Evolutionary conservation across 2,797 vertebrate species (phyloP), one percentile per base, ranked within the genome.

Genomic region (Meriones psammophilus): DNA sequence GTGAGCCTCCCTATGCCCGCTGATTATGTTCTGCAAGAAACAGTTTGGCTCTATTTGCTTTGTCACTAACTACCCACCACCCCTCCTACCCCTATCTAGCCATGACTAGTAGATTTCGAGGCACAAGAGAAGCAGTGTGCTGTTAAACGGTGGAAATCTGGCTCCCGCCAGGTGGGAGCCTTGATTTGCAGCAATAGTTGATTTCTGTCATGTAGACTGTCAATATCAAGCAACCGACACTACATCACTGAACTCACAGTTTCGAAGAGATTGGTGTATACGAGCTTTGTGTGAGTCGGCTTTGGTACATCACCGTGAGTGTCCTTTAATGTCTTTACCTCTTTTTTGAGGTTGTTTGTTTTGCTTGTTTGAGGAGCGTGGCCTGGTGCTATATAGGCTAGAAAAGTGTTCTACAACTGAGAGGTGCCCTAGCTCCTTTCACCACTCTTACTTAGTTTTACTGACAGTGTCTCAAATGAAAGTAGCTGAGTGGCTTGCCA

Each of bases 251-350:
- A 66, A 20, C 66, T 69, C 74, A 81, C 56, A 73, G 39, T 39
- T 62, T 54, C 20, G 15, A 36, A 18, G n/a, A 42, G 36, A n/a
- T 15, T 5, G 15, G 3, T 1, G n/a, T 3, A 1, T 1, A 6
- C 4, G 12, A 36, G 26, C 77, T 30, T 68, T 42, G 26, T 3
- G 13, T 46, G 33, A 68, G 60, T 68, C 33, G 4, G 58, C 42
- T 24, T 20, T 46, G 2, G 30, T 64, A 17, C 7, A 39, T 17
- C 9, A 50, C 15, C 69, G 50, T 76, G 33, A 62, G 33, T 58
- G 28, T 8, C n/a, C 13, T 22, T 62, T 54, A 89, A 71, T 88
- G 68, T 8, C 9, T 36, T 74, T 22, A 12, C 15, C 3, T 58
- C 12, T 20, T 33, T 14, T 12, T 33, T 14, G 15, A 15, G 56